Evolutionary conservation across 2,113 vertebrate genomes (phyloP).

Genomic region (Macrotis lagotis): DNA sequence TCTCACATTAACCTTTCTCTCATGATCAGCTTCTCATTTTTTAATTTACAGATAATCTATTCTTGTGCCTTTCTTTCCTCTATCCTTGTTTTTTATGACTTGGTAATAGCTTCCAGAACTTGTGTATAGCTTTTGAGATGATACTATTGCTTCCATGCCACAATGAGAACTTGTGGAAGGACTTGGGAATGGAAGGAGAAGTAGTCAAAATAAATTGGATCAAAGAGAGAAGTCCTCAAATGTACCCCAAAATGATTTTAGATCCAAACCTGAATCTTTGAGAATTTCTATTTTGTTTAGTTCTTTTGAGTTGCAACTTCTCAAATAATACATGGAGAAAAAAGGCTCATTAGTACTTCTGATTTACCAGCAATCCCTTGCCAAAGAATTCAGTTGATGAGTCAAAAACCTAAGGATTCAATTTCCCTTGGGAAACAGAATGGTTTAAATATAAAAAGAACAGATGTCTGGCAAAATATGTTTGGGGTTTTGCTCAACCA

Average conservation of each 20-base stretch:
- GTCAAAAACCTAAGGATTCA: neutral
- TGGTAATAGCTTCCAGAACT: neutral
- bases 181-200: neutral
- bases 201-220: neutral
- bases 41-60: neutral
- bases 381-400: neutral
- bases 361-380: neutral
- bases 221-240: neutral
- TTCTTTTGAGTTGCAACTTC: neutral
- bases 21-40: neutral
- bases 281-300: neutral
- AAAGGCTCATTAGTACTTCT: fast-evolving
- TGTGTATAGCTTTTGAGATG: neutral
- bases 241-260: fast-evolving
- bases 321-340: neutral
- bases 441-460: neutral
- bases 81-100: neutral
- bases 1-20: neutral
- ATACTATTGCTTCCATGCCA: neutral
- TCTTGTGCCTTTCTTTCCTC: neutral
- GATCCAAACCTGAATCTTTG: neutral
- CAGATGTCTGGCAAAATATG: neutral
- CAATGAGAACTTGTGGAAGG: neutral
- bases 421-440: neutral
- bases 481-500: neutral